phyloP scores from a whole-genome alignment of 2,113 vertebrate genomes.

The Edolisoma coerulescens region DNA sequence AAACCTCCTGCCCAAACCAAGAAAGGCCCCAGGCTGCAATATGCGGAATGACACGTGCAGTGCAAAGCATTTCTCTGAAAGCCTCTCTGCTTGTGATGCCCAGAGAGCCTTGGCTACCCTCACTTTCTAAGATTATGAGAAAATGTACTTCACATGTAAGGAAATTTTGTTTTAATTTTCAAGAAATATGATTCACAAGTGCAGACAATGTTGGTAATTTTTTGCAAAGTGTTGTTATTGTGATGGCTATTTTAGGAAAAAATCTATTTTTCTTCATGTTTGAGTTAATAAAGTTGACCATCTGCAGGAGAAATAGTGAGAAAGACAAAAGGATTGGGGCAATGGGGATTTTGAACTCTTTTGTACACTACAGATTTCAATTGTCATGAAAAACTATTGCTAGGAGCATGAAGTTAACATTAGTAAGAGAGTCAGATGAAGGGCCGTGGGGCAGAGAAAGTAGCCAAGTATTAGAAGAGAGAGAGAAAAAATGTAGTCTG shows the following conservation, averaged over 20 bases:
- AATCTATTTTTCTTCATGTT: background rate
- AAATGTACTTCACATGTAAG: background rate
- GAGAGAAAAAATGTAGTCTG: background rate
- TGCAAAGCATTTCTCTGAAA: background rate
- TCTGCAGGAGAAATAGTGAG: background rate
- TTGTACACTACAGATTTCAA: background rate
- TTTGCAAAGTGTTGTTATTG: background rate
- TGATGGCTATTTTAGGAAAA: background rate
- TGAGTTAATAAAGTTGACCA: background rate
- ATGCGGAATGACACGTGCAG: background rate
- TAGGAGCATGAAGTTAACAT: background rate
- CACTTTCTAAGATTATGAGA: background rate
- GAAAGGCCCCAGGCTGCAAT: background rate
- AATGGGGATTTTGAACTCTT: background rate
- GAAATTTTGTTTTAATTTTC: background rate
- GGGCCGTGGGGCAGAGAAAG: background rate
- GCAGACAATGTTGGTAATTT: background rate
- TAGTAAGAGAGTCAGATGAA: background rate
- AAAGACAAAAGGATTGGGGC: background rate
- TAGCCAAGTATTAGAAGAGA: background rate
- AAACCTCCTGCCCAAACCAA: background rate
- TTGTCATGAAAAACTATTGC: background rate
- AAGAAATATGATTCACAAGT: background rate
- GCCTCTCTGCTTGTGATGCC: background rate
- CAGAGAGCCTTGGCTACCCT: background rate